Evolutionary conservation across 2,888 invertebrate genomes (phyloP).

Genomic region (Zaprionus lineosus): DNA sequence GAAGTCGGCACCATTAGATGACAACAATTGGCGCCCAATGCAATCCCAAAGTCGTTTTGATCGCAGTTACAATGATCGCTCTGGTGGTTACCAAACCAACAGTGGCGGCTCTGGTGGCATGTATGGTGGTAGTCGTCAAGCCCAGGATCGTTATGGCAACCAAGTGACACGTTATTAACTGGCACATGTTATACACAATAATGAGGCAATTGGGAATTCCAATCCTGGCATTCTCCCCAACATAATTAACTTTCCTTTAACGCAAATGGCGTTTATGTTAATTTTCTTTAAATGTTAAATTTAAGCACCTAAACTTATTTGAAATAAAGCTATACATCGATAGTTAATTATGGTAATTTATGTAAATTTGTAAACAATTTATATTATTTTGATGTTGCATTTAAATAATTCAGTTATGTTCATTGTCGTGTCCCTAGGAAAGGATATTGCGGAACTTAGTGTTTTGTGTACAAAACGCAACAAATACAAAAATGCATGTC

Average conservation of each 20-base stretch:
- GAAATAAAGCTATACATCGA: constrained; percentile 56
- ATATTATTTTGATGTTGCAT: no score
- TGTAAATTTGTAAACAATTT: no score
- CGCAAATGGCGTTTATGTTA: constrained; percentile 48
- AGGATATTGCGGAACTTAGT: no score
- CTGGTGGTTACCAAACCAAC: constrained; percentile 75
- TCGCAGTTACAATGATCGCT: constrained; percentile 82
- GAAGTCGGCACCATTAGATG: constrained; percentile 72
- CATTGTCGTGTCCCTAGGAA: no score
- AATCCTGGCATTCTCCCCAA: constrained; percentile 13
- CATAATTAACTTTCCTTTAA: constrained; percentile 34
- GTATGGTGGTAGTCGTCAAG: constrained; percentile 75
- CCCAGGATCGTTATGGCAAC: constrained; percentile 81
- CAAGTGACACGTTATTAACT: constrained; percentile 81
- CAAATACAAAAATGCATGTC: no score
- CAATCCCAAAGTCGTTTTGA: constrained; percentile 82
- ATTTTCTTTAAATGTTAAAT: constrained; percentile 54
- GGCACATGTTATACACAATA: not conserved
- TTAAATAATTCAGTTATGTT: no score
- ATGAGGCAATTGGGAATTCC: constrained; percentile 34
- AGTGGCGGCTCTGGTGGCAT: constrained; percentile 72
- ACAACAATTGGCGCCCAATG: constrained; percentile 79
- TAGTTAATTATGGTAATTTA: no score
- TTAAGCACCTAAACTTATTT: constrained; percentile 55
- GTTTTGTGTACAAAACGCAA: no score